phyloP scores from a whole-genome alignment of 2,888 invertebrate species.

The Stegana nigrithorax region DNA sequence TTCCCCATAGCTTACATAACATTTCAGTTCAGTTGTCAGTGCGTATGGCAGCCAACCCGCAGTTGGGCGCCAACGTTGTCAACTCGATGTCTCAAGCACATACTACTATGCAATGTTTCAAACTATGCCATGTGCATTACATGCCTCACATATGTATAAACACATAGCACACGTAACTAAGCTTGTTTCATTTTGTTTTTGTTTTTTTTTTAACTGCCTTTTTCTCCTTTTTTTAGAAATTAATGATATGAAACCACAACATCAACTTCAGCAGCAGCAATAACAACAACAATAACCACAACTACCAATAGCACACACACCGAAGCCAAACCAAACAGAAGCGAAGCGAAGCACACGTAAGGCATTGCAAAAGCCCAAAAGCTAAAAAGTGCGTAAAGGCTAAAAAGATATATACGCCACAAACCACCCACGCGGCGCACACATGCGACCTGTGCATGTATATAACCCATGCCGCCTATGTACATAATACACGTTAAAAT shows the following conservation, averaged over 20 bases:
- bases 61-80: slow-evolving; percentile 12
- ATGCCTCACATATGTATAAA: no score
- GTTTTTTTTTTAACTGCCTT: neutral
- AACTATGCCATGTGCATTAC: no score
- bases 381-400: slow-evolving; percentile 59
- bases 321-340: no score
- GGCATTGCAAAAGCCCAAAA: slow-evolving; percentile 61
- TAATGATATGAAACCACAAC: slow-evolving; percentile 16
- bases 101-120: no score
- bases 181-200: neutral
- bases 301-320: slow-evolving; percentile 16
- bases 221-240: neutral
- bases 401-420: slow-evolving; percentile 7
- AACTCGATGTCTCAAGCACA: slow-evolving; percentile 1
- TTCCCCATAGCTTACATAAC: no score
- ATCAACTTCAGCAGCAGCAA: neutral
- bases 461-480: slow-evolving; percentile 4
- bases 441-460: slow-evolving; percentile 15
- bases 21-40: no score
- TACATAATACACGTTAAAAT: slow-evolving; percentile 40
- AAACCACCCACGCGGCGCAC: slow-evolving; percentile 25
- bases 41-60: no score
- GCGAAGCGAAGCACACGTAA: slow-evolving; percentile 56
- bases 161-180: no score
- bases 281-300: slow-evolving; percentile 23